Evolutionary conservation across 2,797 vertebrate genomes (phyloP).

Genomic region (Oreochromis grahami): DNA sequence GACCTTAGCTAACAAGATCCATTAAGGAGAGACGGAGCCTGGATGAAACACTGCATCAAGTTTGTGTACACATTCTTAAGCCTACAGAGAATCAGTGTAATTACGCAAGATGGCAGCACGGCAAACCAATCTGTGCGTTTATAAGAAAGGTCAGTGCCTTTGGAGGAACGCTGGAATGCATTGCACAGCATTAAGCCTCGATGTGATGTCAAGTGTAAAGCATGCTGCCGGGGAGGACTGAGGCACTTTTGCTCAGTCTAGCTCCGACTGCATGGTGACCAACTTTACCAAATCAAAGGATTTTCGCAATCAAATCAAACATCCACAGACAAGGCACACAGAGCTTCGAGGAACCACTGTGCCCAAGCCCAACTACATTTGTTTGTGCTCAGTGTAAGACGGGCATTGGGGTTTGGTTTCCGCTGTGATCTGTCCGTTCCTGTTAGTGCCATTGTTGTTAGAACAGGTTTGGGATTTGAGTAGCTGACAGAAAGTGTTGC

Average conservation of each 20-base stretch:
- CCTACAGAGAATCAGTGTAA: conserved; percentile 39
- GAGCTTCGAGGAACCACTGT: not conserved
- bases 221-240: conserved; percentile 31
- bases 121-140: conserved; percentile 55
- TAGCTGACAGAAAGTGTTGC: conserved; percentile 38
- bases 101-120: conserved; percentile 53
- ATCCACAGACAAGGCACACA: not conserved
- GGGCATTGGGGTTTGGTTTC: conserved; percentile 3
- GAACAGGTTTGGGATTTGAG: conserved; percentile 36
- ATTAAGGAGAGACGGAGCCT: conserved; percentile 32
- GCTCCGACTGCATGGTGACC: not conserved
- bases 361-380: conserved; percentile 7
- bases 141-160: conserved; percentile 58
- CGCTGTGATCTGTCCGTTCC: conserved; percentile 24
- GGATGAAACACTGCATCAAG: conserved; percentile 28
- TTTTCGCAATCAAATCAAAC: conserved; percentile 15
- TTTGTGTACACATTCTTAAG: conserved; percentile 1
- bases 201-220: conserved; percentile 63
- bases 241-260: conserved; percentile 19
- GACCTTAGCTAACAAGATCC: conserved; percentile 57
- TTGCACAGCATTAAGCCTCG: conserved; percentile 37
- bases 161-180: conserved; percentile 42
- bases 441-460: conserved; percentile 5
- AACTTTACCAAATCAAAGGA: conserved; percentile 28
- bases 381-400: conserved; percentile 8